Base-by-base conservation (phyloP, 2,797 vertebrate species). In the Melanotaenia trifasciata region DNA sequence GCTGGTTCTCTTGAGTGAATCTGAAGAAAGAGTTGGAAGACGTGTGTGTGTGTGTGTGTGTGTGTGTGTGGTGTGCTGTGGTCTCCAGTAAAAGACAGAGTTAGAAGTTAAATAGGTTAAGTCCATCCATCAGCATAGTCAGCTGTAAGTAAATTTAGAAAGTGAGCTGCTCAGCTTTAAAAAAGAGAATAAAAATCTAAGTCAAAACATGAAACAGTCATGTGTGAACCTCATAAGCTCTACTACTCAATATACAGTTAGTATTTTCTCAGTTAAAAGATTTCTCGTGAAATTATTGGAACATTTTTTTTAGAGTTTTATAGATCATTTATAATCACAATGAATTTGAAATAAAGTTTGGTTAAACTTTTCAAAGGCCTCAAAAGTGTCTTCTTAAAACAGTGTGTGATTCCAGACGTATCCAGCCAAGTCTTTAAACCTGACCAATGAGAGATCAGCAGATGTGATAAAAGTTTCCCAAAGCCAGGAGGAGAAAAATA, bases 281-380 rank as follows among this genome's bases (percentile, higher is more conserved):
- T 58, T 69, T 76, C 53, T 75, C 54, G 81, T 77, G 22, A 74
- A 74, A 5, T 67, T 75, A 43, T 76, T 81, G 24, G 57, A 56
- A 67, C 3, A 38, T 56, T 28, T 79, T 73, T 74, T 69, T 54
- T 74, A 20, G 65, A 28, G 13, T 80, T 79, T 65, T 45, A 62
- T 76, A 75, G 59, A 72, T 20, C 6, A 47, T 47, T 47, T 81
- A 64, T 70, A 72, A 64, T 79, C 70, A 72, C 16, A 50, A 86
- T 76, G 59, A 85, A 85, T 87, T 84, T 85, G 71, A 91, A 94
- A 94, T 94, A 93, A 93, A 94, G 81, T 81, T 84, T 7, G 43
- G 70, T 81, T 80, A 74, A 63, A 77, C 70, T 79, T 62, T 77
- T 60, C 80, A 72, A 28, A 79, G 24, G 66, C 3, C 72, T 85